Conservation (phyloP, 2,797 vertebrate species). For the Anguilla megastoma region DNA sequence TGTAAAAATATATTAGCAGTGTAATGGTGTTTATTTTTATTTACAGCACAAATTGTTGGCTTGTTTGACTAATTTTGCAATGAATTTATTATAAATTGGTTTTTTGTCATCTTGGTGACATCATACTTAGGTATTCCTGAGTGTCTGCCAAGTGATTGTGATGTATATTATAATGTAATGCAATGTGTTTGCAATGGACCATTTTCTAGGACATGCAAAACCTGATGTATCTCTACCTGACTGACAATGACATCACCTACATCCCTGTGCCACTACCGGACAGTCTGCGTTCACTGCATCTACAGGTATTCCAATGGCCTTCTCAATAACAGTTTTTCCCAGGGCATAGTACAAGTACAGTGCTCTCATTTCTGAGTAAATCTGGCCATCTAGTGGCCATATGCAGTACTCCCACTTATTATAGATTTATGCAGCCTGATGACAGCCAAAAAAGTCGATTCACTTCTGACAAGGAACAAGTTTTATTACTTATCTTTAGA, state of each 20-base stretch:
- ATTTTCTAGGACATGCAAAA: slow-evolving; percentile 81
- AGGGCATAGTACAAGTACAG: background rate
- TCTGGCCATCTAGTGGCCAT: background rate
- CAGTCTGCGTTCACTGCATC: slow-evolving; percentile 88
- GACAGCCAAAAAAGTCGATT: too few species aligned
- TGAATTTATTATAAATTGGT: too few species aligned
- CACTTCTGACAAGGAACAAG: background rate
- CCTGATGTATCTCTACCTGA: slow-evolving; percentile 88
- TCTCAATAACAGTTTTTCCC: slow-evolving; percentile 35
- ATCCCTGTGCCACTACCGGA: slow-evolving; percentile 91
- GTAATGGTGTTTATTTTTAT: too few species aligned
- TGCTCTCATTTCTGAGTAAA: background rate
- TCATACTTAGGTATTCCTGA: too few species aligned
- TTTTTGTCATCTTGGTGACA: too few species aligned
- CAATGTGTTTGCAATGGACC: background rate
- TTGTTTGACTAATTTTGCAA: too few species aligned
- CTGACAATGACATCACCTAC: slow-evolving; percentile 88
- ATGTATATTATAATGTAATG: background rate
- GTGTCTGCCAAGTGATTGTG: background rate
- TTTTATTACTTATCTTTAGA: background rate
- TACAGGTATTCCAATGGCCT: slow-evolving; percentile 81
- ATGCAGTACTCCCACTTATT: background rate
- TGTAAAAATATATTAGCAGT: too few species aligned
- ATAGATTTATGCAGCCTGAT: too few species aligned
- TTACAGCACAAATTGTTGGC: too few species aligned